Conservation (phyloP, 2,888 invertebrate genomes). For the Smittia aterrima region DNA sequence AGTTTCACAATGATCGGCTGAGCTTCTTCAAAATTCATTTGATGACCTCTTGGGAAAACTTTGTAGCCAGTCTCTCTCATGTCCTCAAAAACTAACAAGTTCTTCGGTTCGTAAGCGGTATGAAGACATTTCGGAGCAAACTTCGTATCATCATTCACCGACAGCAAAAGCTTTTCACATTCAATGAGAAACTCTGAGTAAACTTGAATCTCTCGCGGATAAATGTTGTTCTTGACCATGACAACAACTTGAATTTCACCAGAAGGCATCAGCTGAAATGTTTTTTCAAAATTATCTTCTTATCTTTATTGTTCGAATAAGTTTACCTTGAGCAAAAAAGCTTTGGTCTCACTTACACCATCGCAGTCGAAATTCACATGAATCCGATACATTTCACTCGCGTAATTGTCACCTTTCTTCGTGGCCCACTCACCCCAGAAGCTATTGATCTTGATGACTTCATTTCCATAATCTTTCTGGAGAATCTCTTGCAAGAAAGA, state of each 20-base stretch:
- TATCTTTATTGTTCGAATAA: not conserved
- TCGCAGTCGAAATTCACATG: constrained; percentile 49
- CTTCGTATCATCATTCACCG: constrained; percentile 50
- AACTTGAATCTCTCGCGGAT: constrained; percentile 46
- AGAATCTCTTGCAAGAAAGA: constrained; percentile 24
- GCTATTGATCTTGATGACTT: not conserved
- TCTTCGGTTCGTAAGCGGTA: constrained; percentile 51
- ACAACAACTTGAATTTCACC: constrained; percentile 49
- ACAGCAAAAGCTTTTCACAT: constrained; percentile 43
- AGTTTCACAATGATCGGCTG: constrained; percentile 56
- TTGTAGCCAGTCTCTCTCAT: constrained; percentile 57
- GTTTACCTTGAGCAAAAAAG: constrained; percentile 50
- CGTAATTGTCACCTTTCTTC: constrained; percentile 48
- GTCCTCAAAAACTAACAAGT: constrained; percentile 58
- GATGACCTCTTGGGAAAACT: constrained; percentile 57
- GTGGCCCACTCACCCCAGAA: constrained; percentile 42
- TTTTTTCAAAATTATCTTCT: not conserved
- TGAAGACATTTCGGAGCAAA: constrained; percentile 52
- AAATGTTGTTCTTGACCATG: constrained; percentile 49
- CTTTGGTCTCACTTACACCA: constrained; percentile 48
- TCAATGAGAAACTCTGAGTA: constrained; percentile 18
- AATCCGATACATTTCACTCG: constrained; percentile 53
- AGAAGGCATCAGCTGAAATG: constrained; percentile 47
- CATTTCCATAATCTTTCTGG: not conserved
- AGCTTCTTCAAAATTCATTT: constrained; percentile 58